Conservation (phyloP, 2,113 vertebrate species). For the Gallinago paraguaiae region DNA sequence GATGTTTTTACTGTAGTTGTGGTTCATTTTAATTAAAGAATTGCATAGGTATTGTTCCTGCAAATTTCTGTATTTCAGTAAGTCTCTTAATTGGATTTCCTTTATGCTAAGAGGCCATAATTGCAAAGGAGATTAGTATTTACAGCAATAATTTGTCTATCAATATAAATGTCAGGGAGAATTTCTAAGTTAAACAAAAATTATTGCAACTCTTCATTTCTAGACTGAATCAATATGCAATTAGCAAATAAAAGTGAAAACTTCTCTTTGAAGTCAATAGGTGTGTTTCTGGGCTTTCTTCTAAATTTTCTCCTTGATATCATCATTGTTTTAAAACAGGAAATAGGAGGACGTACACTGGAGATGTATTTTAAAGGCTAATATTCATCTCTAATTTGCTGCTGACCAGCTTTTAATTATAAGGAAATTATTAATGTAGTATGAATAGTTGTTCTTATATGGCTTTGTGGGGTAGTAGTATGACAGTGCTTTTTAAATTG, state of each 20-base stretch:
- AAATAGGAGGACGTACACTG: not conserved
- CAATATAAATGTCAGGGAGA: not conserved
- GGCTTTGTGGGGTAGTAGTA: not conserved
- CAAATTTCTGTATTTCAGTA: not conserved
- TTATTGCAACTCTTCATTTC: not conserved
- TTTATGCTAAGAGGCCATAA: not conserved
- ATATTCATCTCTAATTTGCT: not conserved
- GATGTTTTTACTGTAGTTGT: not conserved
- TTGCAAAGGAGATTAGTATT: not conserved
- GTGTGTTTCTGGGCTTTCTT: not conserved
- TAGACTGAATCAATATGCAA: not conserved
- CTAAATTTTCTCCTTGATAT: not conserved
- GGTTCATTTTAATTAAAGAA: not conserved
- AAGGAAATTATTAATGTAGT: not conserved
- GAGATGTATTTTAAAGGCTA: not conserved
- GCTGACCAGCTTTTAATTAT: not conserved
- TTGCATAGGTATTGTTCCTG: not conserved
- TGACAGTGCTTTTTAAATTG: not conserved
- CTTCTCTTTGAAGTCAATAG: not conserved
- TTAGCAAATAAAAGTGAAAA: not conserved
- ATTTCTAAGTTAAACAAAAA: not conserved
- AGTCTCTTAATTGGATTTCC: not conserved
- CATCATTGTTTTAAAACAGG: not conserved
- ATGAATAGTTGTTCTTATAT: not conserved
- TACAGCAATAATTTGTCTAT: not conserved